Evolutionary conservation across 1,140 invertebrate genomes (phyloP), one percentile per base, ranked within the genome.

Genomic region (Homarus americanus): DNA sequence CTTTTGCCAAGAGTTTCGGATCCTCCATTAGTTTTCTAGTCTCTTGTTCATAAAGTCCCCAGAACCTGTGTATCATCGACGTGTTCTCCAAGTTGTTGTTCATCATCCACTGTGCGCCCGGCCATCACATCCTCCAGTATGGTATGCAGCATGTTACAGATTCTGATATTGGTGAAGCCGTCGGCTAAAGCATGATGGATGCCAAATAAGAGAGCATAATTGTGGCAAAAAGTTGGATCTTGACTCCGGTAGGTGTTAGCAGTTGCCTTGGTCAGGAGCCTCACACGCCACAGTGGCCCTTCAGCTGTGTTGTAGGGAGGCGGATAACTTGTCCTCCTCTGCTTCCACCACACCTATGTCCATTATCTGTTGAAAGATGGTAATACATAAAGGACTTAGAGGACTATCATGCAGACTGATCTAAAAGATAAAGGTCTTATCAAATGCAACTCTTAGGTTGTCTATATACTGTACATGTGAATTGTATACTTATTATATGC

Each of bases 271-370:
- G 58, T 3, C 24, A 83, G 34, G 34, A 90, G 40, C 73, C 69
- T 78, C 24, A 75, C 88, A 44, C 80, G 36, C 79, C 79, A 90
- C 66, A 90, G 34, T 2, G 88, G 88, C 0, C 88, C 88, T 10
- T 78, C 72, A 15, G 40, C 69, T 2, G 49, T 83, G 88, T 90
- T 76, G 88, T 58, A 90, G 4, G 58, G 63, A 34, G 32, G 17
- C n/a, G 9, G 72, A 84, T 0, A 78, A 24, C 49, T 78, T 41
- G 10, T 76, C 80, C 5, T 72, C 20, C 44, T 53, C 69, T 2
- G 83, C 66, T 49, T 84, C 53, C 41, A 28, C n/a, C 24, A 20
- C 53, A 17, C 20, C 72, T 41, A 24, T 15, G 1, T 40, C 24
- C 34, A 84, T 17, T 7, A 76, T 63, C 88, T 90, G 72, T 72